Base-by-base conservation (phyloP, 2,797 vertebrate genomes). In the Enteromius anoplus region DNA sequence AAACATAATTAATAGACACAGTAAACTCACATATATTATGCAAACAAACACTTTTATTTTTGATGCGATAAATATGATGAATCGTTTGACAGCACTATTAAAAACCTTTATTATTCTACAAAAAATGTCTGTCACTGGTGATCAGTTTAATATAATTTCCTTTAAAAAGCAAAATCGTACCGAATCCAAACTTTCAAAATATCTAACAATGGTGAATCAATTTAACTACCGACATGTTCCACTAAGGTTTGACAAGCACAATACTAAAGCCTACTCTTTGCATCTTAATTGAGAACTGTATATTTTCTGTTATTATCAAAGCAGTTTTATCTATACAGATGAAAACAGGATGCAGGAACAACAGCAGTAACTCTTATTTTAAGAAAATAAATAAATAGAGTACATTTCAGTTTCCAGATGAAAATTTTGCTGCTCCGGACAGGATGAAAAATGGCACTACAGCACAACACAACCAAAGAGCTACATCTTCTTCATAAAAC, bases 221-320 rank as follows among this genome's bases (percentile, higher is more conserved):
- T 42, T 45, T 45, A 42, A 69, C 68, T n/a, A 42, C 14, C 42
- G 5, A 12, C 2, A 29, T 34, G 62, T 51, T 29, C 9, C 4
- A 51, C 45, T 72, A 70, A 70, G 23, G 8, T 29, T 72, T 72
- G 70, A 32, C 70, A 73, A 53, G 15, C 8, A 21, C 45, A 47
- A 19, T 47, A 26, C n/a, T 47, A 71, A 47, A 55, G 8, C 53
- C 53, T 55, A 49, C 45, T 32, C 19, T 62, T 19, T 32, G 15
- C 9, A 19, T 32, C 45, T 72, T 32, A 49, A 51, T 17, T 72
- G 21, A 72, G 15, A 51, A 72, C 8, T 3, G 26, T 19, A 32
- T 49, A 29, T 45, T 23, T 70, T 26, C 12, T 1, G 40, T 70
- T 26, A 70, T 42, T 23, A 23, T 70, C 10, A 45, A 70, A 42